Percentiles rank a stretch among this genome's conserved stretches.
These are phyloP conservation scores for Etia nguti DNA, from an alignment of 2,113 vertebrate species.

Conservation along the genomic window DNA sequence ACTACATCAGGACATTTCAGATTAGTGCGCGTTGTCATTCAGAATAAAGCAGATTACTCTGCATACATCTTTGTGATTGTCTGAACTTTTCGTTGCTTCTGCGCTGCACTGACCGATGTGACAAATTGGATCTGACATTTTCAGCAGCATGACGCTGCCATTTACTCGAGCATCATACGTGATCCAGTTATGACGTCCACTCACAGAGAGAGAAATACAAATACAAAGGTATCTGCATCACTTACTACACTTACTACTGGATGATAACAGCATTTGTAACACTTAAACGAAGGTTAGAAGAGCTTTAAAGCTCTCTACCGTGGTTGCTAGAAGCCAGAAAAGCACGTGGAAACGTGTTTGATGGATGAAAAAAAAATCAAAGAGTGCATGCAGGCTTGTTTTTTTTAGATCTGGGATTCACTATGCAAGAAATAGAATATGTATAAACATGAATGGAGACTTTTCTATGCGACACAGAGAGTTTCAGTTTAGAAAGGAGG, in stretches of 20 bases:
- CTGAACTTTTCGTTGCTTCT: background rate
- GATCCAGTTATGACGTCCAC: slow-evolving; percentile 11
- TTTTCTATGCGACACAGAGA: background rate
- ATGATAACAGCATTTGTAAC: background rate
- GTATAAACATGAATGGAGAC: background rate
- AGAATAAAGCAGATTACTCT: slow-evolving; percentile 1
- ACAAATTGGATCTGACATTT: slow-evolving; percentile 20
- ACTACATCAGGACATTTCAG: background rate
- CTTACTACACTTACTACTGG: background rate
- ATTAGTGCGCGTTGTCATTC: background rate
- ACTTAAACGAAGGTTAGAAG: slow-evolving; percentile 7
- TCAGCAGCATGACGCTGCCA: background rate
- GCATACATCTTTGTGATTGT: background rate
- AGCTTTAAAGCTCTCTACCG: slow-evolving; percentile 6
- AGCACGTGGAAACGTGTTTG: background rate
- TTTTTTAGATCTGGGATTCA: background rate
- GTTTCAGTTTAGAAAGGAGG: background rate
- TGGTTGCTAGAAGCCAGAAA: background rate
- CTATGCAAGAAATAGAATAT: background rate
- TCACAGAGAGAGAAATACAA: background rate
- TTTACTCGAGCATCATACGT: slow-evolving; percentile 6
- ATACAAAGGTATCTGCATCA: background rate
- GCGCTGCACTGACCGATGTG: background rate
- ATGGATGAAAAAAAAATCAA: slow-evolving; percentile 10
- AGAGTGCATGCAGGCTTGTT: background rate